Evolutionary conservation across 1,140 invertebrate genomes (phyloP), one percentile per base, ranked within the genome.

Genomic region (Drosophila burlai): DNA sequence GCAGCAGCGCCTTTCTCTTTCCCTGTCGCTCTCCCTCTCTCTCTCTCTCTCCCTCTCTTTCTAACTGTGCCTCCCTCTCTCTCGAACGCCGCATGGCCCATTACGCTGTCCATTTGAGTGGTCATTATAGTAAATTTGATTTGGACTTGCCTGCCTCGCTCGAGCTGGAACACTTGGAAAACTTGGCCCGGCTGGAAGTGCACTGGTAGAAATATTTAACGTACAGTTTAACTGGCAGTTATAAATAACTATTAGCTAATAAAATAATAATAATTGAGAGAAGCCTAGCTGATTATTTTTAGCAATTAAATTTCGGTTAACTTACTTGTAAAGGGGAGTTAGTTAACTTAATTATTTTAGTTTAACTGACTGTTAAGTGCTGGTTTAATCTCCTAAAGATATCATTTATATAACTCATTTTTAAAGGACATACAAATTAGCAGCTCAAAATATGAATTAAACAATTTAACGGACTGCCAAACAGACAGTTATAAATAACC

Each of bases 81-180:
- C 15, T 57, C 31, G 34, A 26, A 50, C 68, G 62, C 80, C 45
- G 81, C 76, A 60, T 85, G 78, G 67, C 79, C 82, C 83, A 84
- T 84, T 84, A 86, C 83, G 79, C 83, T 84, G 82, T 84, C 82
- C 82, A 86, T 86, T 84, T 84, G 83, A 85, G 79, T 86, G 82
- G 83, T 85, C 82, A 85, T 85, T 85, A 85, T 86, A 81, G 82
- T 85, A 85, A 86, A 85, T 85, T 85, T 85, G 82, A 85, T 85
- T 85, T 85, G 83, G 83, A 85, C 79, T 75, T 75, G 72, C 57
- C 57, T 58, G 77, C 77, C 59, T 73, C 38, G 73, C 82, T 84
- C 66, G 46, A 69, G 61, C 63, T 45, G 45, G 63, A 67, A 71
- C 49, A 54, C 64, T 71, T 54, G 45, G 63, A 67, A 71, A 42